Percentiles rank a stretch among this genome's conserved stretches.
Conservation (phyloP, 2,113 vertebrate genomes). For the Rhea americana region DNA sequence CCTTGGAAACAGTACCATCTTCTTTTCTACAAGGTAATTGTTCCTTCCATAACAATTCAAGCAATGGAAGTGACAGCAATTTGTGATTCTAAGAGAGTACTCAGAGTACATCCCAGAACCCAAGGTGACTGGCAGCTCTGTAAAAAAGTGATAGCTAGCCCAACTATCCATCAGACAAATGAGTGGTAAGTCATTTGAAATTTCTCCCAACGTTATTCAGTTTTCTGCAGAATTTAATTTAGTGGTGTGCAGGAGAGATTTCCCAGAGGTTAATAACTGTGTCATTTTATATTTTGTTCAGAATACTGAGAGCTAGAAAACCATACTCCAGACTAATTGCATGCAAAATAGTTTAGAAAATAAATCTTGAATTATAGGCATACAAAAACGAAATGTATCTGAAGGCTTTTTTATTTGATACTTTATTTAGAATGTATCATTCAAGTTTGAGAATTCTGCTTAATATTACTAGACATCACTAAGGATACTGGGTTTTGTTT, state of each 20-base stretch:
- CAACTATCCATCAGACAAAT: slow-evolving; percentile 44
- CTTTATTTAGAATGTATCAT: slow-evolving; percentile 30
- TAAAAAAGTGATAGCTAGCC: slow-evolving; percentile 1
- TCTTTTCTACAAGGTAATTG: slow-evolving; percentile 18
- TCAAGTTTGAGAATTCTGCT: slow-evolving; percentile 12
- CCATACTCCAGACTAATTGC: slow-evolving; percentile 41
- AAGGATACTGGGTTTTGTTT: not conserved
- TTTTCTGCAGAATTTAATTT: slow-evolving; percentile 54
- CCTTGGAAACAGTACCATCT: not conserved
- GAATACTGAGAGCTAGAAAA: slow-evolving; percentile 28
- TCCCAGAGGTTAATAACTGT: slow-evolving; percentile 55
- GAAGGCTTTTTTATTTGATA: slow-evolving; percentile 15
- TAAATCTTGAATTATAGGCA: slow-evolving; percentile 42
- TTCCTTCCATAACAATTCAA: not conserved
- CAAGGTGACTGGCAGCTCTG: slow-evolving; percentile 44
- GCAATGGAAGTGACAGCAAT: not conserved
- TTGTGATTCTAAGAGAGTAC: slow-evolving; percentile 7
- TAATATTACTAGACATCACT: not conserved
- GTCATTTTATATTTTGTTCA: slow-evolving; percentile 55
- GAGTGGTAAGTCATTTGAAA: slow-evolving; percentile 57
- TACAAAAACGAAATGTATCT: slow-evolving; percentile 5
- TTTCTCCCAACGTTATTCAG: slow-evolving; percentile 32
- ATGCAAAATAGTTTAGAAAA: slow-evolving; percentile 53
- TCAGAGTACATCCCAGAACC: slow-evolving; percentile 12
- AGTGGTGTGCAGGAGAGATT: slow-evolving; percentile 34